Conservation (phyloP, 2,888 invertebrate species). For the Carabus problematicus region DNA sequence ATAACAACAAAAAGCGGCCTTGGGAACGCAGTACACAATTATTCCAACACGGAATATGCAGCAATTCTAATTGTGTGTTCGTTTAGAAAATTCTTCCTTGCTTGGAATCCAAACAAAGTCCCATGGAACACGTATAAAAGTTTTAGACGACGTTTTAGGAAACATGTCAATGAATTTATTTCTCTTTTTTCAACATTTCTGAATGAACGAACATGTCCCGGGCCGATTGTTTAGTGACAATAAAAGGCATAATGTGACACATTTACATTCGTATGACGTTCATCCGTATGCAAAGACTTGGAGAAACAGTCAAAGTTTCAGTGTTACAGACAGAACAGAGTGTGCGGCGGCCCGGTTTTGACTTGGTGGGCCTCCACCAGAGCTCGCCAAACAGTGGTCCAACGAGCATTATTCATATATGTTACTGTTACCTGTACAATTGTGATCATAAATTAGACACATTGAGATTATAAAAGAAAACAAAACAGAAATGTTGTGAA, state of each 20-base stretch:
- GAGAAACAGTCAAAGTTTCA: not conserved
- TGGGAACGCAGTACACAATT: too few species aligned
- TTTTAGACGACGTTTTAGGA: conserved; percentile 25
- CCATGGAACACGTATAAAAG: conserved; percentile 4
- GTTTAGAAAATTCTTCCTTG: too few species aligned
- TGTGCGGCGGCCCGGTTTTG: not conserved
- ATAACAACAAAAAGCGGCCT: too few species aligned
- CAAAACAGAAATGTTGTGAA: too few species aligned
- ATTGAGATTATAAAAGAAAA: too few species aligned
- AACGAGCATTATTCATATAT: too few species aligned
- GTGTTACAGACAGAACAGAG: not conserved
- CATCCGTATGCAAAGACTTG: not conserved
- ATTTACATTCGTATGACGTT: conserved; percentile 29
- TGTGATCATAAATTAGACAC: too few species aligned
- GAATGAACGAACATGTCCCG: conserved; percentile 30
- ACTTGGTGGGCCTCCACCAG: too few species aligned
- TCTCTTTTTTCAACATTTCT: conserved; percentile 29
- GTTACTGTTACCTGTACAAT: too few species aligned
- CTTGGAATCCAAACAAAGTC: not conserved
- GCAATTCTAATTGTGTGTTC: too few species aligned
- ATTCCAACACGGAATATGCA: too few species aligned
- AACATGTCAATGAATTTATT: conserved; percentile 39
- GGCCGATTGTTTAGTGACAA: conserved; percentile 31
- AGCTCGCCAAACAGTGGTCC: too few species aligned
- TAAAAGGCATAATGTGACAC: conserved; percentile 33